Base-by-base conservation (phyloP, 2,113 vertebrate genomes). In the Pagrus major region DNA sequence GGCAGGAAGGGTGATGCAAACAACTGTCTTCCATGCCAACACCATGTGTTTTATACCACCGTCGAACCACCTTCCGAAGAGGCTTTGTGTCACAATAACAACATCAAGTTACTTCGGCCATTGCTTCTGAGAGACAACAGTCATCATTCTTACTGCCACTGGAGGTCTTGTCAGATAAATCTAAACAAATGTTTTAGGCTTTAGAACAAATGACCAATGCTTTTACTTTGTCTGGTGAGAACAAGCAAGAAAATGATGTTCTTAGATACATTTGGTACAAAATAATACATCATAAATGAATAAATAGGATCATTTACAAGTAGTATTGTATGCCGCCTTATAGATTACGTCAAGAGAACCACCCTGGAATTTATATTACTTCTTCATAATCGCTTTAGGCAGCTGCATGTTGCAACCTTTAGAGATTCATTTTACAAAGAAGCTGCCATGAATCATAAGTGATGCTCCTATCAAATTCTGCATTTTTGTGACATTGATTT, bases 401-500 rank as follows among this genome's bases (percentile, higher is more conserved):
- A 0, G 0, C 58, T 47, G 51, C 41, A 51, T 60, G 37, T 46
- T 68, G 12, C 20, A 46, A 33, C 56, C 10, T 71, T 60, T 33
- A 49, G 37, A 20, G 14, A 42, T 20, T 4, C 1, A 27, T 4
- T 16, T 51, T 20, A 69, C 4, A 2, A 9, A 46, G 25, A 46
- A 76, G 59, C 59, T 78, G 35, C 29, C 41, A 37, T 15, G 18
- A 63, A 29, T 66, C 25, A 58, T 39, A 31, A 78, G 60, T 23
- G 27, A 23, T 39, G 51, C 29, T 37, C 14, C 6, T 39, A 15
- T 72, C n/a, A 41, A 29, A 51, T 66, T 71, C 39, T 60, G 18
- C 18, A 6, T n/a, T 2, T 1, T 27, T 49, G 3, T 37, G 33
- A 42, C 9, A 3, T 3, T 31, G 39, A 23, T 39, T 29, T 49